A percentile compares a stretch with the other conserved stretches of the same genome.
Conservation (phyloP, 2,113 vertebrate species). For the Aptenodytes forsteri region DNA sequence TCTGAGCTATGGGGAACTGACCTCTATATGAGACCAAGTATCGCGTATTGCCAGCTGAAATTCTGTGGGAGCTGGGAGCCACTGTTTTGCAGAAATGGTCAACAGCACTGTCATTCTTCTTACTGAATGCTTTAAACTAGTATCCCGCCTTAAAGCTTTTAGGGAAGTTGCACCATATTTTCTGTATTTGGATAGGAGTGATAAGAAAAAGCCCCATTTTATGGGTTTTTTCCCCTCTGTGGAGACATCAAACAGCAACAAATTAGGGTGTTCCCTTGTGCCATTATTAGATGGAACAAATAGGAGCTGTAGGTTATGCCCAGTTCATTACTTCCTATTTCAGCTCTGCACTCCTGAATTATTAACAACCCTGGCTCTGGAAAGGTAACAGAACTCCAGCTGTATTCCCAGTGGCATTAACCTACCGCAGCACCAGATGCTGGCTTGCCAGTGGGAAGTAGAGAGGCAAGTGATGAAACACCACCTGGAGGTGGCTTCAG, state of each 20-base stretch:
- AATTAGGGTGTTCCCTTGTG: neutral
- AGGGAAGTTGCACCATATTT: neutral
- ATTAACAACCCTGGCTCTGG: neutral
- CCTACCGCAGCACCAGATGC: neutral
- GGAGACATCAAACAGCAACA: neutral
- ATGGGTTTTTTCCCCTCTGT: rapidly evolving
- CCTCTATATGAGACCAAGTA: neutral
- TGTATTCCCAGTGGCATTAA: neutral
- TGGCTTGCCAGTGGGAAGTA: neutral
- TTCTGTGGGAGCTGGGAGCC: neutral
- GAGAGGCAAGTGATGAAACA: neutral
- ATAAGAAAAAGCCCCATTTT: neutral
- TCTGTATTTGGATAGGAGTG: neutral
- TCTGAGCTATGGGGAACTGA: neutral
- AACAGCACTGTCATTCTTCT: neutral
- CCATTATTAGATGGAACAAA: neutral
- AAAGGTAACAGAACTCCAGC: neutral
- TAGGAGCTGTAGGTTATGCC: neutral
- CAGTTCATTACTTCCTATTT: neutral
- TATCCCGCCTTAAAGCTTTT: neutral
- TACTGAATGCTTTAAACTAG: neutral
- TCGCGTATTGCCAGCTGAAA: rapidly evolving
- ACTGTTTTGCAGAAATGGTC: neutral
- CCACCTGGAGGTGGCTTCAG: neutral
- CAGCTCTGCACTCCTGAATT: neutral